Base-by-base conservation (phyloP, 2,797 vertebrate genomes). In the Lacerta bilineata region DNA sequence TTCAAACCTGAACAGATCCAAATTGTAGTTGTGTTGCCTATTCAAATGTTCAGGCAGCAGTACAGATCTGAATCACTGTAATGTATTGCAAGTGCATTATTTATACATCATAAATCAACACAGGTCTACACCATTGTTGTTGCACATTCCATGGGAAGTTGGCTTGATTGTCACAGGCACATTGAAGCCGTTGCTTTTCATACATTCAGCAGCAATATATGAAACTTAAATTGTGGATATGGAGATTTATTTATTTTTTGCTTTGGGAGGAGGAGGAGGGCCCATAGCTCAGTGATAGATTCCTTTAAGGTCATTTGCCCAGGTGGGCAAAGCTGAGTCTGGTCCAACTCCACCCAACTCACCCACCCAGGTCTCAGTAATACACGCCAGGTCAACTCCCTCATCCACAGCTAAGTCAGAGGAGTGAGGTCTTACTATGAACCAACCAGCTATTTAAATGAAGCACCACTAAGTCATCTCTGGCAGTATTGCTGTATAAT, bases 401-500 rank as follows among this genome's bases (percentile, higher is more conserved):
- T 61, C 59, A 20, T 61, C 59, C 59, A 20, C 59, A 61, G 18
- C 20, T 20, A 61, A 61, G 59, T 61, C 17, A 61, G 15, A 61
- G 59, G 15, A 61, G 59, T 20, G 59, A 61, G 59, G 59, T 20
- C 59, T 61, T 61, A 61, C 3, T 61, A 20, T 61, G 15, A 61
- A 20, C 59, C 59, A 61, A 61, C 18, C 59, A 17, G 59, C 15
- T 17, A 20, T 61, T 61, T 61, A 20, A 61, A 61, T 61, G 4
- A 61, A 61, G 59, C 59, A 5, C 59, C 78, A 79, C 83, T 64
- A 66, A 79, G 80, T 43, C 50, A 64, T 36, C 76, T 86, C 79
- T 82, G 92, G 79, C 92, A 88, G 69, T 81, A 90, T 74, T 69
- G 85, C 84, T 92, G 77, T 86, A 88, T 87, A 75, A 1, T 68